Evolutionary conservation across 2,888 invertebrate genomes (phyloP).

Genomic region (Acanthosoma haemorrhoidale): DNA sequence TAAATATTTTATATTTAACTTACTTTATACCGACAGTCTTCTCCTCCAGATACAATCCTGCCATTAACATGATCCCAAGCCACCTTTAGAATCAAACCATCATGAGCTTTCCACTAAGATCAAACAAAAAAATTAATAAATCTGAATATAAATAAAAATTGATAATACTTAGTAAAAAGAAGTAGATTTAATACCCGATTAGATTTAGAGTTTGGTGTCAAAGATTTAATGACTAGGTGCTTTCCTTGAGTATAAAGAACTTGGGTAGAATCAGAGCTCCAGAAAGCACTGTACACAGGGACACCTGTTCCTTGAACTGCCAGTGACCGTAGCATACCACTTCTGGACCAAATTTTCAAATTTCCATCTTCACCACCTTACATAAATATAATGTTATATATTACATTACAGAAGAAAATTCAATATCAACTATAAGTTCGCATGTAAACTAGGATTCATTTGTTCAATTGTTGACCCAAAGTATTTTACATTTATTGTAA

Average conservation of each 20-base stretch:
- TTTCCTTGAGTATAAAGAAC: slow-evolving; percentile 55
- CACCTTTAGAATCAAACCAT: slow-evolving; percentile 73
- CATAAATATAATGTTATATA: too few species aligned
- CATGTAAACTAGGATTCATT: too few species aligned
- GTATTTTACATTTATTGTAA: too few species aligned
- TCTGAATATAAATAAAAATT: not conserved
- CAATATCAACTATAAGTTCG: too few species aligned
- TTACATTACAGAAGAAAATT: too few species aligned
- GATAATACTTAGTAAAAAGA: not conserved
- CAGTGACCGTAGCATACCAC: slow-evolving; percentile 86
- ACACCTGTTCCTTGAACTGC: slow-evolving; percentile 70
- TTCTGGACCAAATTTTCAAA: slow-evolving; percentile 94
- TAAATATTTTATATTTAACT: too few species aligned
- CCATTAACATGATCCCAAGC: slow-evolving; percentile 56
- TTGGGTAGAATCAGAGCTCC: slow-evolving; percentile 57
- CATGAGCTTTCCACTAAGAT: slow-evolving; percentile 91
- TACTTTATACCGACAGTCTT: slow-evolving; percentile 76
- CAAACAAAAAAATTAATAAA: not conserved
- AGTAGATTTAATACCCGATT: slow-evolving; percentile 45
- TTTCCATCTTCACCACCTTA: slow-evolving; percentile 96
- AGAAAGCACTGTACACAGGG: slow-evolving; percentile 78
- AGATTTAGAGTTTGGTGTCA: slow-evolving; percentile 53
- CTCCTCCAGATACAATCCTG: slow-evolving; percentile 59
- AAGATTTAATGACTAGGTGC: slow-evolving; percentile 55
- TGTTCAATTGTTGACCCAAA: too few species aligned